Evolutionary conservation across 1,140 invertebrate species (phyloP), one percentile per base, ranked within the genome.

Genomic region (Halictus rubicundus): DNA sequence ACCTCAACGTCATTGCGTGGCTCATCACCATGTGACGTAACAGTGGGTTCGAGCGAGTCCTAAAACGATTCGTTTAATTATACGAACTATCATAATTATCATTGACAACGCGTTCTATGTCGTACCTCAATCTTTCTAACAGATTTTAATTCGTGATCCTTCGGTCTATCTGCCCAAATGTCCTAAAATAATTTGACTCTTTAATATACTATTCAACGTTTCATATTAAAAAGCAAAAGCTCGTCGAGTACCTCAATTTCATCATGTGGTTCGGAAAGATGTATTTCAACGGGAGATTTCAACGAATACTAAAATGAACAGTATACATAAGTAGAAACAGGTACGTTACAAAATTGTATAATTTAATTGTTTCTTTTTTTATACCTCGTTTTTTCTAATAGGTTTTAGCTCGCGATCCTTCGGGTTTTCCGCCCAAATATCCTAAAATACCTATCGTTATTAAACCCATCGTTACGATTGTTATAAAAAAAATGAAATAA

Each of bases 161-260:
- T 21, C 52, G 52, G 52, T 54, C 16, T 54, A 19, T 54, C 52
- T 7, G 52, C 52, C 52, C 52, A 54, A 54, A 54, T 54, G 52
- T 54, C 52, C 52, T 54, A 54, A 54, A 54, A 54, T 54, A 54
- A 21, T 54, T 21, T 5, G 21, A 5, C 4, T 49, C 21, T 21
- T 21, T 6, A n/a, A 5, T 0, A 21, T 21, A 7, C 6, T 54
- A 6, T 19, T 59, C n/a, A 59, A 10, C 23, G 10, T n/a, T n/a
- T n/a, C n/a, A n/a, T n/a, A n/a, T n/a, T n/a, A 23, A 59, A 59
- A 23, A n/a, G n/a, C n/a, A n/a, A 25, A 25, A 59, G 10, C 23
- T 12, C 49, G 32, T 32, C 42, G 49, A 52, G n/a, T 77, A 77
- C 74, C 74, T 77, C 52, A 54, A 37, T 37, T 19, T 85, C 68